These are phyloP conservation scores for Poecilobothrus nobilitatus DNA, from an alignment of 2,888 invertebrate species.

Conservation along the genomic window DNA sequence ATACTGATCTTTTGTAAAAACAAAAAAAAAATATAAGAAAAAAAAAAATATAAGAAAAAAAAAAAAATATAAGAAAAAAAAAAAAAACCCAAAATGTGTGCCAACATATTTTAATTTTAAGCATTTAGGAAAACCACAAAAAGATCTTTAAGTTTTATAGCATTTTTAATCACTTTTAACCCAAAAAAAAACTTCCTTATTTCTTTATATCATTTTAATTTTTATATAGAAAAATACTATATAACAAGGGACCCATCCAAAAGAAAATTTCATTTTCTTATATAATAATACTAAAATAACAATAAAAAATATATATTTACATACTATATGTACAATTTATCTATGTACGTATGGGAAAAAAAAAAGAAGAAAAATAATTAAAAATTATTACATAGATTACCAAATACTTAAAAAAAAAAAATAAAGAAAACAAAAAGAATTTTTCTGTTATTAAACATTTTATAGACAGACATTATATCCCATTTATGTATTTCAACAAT, in stretches of 20 bases:
- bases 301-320: too few species aligned
- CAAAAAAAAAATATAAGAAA: too few species aligned
- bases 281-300: too few species aligned
- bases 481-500: background rate
- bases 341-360: too few species aligned
- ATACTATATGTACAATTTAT: too few species aligned
- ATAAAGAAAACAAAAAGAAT: background rate
- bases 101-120: background rate
- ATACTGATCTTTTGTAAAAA: too few species aligned
- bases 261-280: too few species aligned
- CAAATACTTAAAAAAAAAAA: background rate
- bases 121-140: background rate
- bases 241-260: too few species aligned
- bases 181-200: background rate
- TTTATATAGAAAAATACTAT: too few species aligned
- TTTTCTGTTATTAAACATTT: background rate
- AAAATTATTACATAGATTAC: background rate
- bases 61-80: too few species aligned
- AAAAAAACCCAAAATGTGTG: background rate
- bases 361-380: background rate
- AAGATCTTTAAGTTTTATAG: background rate
- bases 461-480: background rate
- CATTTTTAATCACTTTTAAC: slow-evolving; percentile 1
- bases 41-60: too few species aligned
- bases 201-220: too few species aligned